Conservation (phyloP, 2,888 invertebrate genomes). For the Netelia melanura region DNA sequence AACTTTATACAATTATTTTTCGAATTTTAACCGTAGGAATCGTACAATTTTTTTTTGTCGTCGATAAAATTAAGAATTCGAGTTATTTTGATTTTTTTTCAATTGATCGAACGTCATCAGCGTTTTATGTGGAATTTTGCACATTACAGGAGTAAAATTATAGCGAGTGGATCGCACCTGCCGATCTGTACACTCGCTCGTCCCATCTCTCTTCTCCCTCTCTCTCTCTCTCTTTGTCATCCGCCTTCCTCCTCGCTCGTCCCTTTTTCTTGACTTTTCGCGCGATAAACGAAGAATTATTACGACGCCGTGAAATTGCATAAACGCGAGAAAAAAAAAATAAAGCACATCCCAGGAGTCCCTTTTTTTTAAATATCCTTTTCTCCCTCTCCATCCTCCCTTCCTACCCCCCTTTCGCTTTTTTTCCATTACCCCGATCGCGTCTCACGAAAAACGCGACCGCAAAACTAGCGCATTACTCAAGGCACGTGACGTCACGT, state of each 20-base stretch:
- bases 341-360: slow-evolving; percentile 4
- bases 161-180: slow-evolving; percentile 57
- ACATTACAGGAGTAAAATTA: slow-evolving; percentile 26
- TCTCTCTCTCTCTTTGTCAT: not conserved
- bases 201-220: slow-evolving; percentile 18
- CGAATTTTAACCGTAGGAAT: too few species aligned
- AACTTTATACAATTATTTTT: too few species aligned
- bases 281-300: slow-evolving; percentile 65
- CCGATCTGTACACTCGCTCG: slow-evolving; percentile 49
- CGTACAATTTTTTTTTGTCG: too few species aligned
- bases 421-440: slow-evolving; percentile 16
- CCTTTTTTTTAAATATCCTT: slow-evolving; percentile 31
- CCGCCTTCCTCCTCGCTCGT: slow-evolving; percentile 11
- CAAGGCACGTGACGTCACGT: slow-evolving; percentile 70
- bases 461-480: slow-evolving; percentile 58
- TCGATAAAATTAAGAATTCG: too few species aligned
- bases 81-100: too few species aligned
- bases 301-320: slow-evolving; percentile 49
- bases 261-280: slow-evolving; percentile 35
- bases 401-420: slow-evolving; percentile 29
- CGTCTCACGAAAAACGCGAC: slow-evolving; percentile 27
- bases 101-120: too few species aligned
- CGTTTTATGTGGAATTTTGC: slow-evolving; percentile 5
- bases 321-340: slow-evolving; percentile 39
- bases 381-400: slow-evolving; percentile 28